phyloP scores from a whole-genome alignment of 2,888 invertebrate species.

The Athrips mouffetella region DNA sequence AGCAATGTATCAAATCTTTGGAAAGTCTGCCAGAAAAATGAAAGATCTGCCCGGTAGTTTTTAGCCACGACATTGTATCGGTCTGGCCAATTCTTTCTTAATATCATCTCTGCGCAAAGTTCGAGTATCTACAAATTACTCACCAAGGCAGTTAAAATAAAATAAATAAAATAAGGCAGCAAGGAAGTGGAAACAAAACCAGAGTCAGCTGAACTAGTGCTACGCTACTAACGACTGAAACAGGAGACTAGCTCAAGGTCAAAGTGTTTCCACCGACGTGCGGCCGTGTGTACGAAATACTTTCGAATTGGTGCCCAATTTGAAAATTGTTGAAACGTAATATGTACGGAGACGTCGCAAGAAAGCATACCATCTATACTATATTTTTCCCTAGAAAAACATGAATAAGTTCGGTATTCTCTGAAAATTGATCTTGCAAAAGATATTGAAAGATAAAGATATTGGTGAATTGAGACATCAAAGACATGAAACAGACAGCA shows the following conservation, averaged over 20 bases:
- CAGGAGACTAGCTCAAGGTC: too few relatives aligned
- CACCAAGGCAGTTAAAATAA: too few relatives aligned
- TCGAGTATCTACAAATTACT: conserved; percentile 39
- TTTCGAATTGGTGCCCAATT: conserved; percentile 38
- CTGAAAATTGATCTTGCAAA: background rate
- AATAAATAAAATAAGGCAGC: too few relatives aligned
- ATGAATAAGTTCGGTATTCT: background rate
- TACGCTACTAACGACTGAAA: too few relatives aligned
- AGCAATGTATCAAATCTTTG: background rate
- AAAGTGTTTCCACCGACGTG: too few relatives aligned
- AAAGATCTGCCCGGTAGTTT: background rate
- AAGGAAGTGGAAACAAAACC: too few relatives aligned
- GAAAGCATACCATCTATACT: conserved; percentile 1
- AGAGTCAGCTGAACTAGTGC: too few relatives aligned
- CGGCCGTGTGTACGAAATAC: conserved; percentile 41
- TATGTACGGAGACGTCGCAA: conserved; percentile 24
- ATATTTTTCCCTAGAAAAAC: background rate
- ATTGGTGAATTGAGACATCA: background rate
- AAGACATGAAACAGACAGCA: background rate
- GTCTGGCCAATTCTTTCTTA: conserved; percentile 43
- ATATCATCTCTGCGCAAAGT: conserved; percentile 43
- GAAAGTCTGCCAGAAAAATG: conserved; percentile 5
- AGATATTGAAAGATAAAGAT: background rate
- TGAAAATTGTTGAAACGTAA: conserved; percentile 44
- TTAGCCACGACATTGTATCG: conserved; percentile 5